Evolutionary conservation across 2,113 vertebrate species (phyloP).

Genomic region (Ancistrus triradiatus): DNA sequence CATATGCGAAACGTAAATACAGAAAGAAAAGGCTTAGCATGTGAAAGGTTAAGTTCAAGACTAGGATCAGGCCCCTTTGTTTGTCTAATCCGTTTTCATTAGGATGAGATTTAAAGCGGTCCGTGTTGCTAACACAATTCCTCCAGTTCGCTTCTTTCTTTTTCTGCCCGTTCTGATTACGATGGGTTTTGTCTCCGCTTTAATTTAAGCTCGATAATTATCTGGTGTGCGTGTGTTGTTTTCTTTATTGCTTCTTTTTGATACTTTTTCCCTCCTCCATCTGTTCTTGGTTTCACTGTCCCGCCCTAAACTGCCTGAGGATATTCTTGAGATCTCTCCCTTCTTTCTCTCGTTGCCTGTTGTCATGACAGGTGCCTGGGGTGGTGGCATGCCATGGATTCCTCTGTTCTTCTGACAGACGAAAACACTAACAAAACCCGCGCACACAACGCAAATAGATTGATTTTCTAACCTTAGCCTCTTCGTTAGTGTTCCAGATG

Average conservation of each 20-base stretch:
- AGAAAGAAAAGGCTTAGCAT: constrained; percentile 8
- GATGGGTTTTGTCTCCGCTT: neutral
- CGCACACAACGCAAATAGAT: constrained; percentile 36
- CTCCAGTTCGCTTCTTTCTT: neutral
- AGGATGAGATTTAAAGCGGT: neutral
- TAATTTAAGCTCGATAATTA: constrained; percentile 4
- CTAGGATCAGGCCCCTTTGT: constrained; percentile 4
- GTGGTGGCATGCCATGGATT: constrained; percentile 77
- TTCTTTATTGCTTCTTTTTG: constrained; percentile 8
- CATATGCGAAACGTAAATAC: constrained; percentile 1
- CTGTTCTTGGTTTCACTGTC: constrained; percentile 54
- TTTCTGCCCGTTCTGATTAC: neutral
- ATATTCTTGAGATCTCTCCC: constrained; percentile 28
- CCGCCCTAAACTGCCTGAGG: constrained; percentile 48
- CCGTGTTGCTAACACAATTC: neutral
- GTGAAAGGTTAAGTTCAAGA: neutral
- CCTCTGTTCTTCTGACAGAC: constrained; percentile 60
- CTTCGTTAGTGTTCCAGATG: constrained; percentile 87
- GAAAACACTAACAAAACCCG: constrained; percentile 30
- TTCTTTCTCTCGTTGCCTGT: constrained; percentile 20
- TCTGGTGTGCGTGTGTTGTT: constrained; percentile 4
- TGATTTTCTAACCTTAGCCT: constrained; percentile 81
- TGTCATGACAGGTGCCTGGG: constrained; percentile 64
- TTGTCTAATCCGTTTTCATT: constrained; percentile 14
- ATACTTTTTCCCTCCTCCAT: constrained; percentile 34